Base-by-base conservation (phyloP, 2,888 invertebrate species). In the Blastobasis adustella region DNA sequence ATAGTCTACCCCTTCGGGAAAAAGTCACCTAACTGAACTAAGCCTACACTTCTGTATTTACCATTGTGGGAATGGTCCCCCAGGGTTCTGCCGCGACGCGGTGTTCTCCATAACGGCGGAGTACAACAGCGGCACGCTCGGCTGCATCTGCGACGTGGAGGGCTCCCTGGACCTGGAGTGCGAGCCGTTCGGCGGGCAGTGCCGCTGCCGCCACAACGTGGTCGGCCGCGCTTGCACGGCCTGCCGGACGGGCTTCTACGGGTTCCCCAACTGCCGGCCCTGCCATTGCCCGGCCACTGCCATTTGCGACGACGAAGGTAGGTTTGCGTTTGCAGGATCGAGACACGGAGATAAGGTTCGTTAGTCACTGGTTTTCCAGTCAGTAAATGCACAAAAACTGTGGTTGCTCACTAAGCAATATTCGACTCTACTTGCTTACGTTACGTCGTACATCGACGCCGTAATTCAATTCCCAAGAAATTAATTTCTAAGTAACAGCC, bases 141-240 rank as follows among this genome's bases (percentile, higher is more conserved):
- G 93, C 0, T 99, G 99, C 67, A 90, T 93, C 58, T 99, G 99
- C 74, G 94, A 98, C 75, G 93, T 93, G 65, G 92, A 93, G 54
- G 98, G 99, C 0, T 96, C 98, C 0, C 91, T 89, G 0, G 87
- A 90, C 49, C 95, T 98, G 71, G 94, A 95, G 64, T 99, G 99
- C 73, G 93, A 95, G 57, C 91, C 93, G 43, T 98, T 98, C 75
- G 99, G 99, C 0, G 99, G 99, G 0, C 98, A 99, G 78, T 99
- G 99, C 76, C 92, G 93, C 5, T 99, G 99, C 79, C 94, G 94
- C 68, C 91, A 94, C 0, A 95, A 99, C 76, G 95, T 99, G 1
- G 98, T 99, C 59, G 99, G 99, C 0, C 90, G 98, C 40, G 92
- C 91, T 0, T 97, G 97, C 67, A 93, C 93, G 50, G 90, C 92